Evolutionary conservation across 2,113 vertebrate species (phyloP).

Genomic region (Gallinago media): DNA sequence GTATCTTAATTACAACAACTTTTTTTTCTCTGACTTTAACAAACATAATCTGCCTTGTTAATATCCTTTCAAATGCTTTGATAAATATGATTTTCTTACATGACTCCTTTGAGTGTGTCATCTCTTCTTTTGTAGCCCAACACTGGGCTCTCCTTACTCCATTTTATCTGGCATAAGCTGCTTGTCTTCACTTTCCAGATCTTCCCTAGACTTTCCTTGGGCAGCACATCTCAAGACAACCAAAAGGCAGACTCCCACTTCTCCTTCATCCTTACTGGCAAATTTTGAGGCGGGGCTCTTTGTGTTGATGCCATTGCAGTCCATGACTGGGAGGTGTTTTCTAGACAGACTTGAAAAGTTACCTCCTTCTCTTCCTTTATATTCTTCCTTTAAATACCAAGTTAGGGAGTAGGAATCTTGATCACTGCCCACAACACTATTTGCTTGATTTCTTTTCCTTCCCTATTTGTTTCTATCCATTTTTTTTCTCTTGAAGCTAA

Average conservation of each 20-base stretch:
- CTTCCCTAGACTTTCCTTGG: neutral
- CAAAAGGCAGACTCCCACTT: neutral
- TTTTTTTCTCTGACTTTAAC: neutral
- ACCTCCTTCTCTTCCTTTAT: neutral
- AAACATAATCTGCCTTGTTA: neutral
- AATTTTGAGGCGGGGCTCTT: neutral
- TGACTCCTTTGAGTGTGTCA: neutral
- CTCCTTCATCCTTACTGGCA: neutral
- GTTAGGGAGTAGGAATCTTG: neutral
- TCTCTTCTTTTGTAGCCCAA: neutral
- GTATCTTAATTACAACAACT: accelerated
- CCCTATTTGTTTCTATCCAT: neutral
- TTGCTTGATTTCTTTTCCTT: neutral
- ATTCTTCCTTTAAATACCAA: neutral
- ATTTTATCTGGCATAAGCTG: neutral
- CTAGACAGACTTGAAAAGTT: neutral
- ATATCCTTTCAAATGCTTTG: neutral
- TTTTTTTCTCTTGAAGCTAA: neutral
- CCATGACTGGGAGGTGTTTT: neutral
- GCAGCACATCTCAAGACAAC: neutral
- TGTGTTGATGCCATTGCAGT: neutral
- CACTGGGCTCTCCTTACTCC: neutral
- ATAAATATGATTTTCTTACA: neutral
- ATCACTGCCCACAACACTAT: neutral
- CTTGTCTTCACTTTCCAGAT: neutral